These are phyloP conservation scores for Dufourea novaeangliae DNA, from an alignment of 1,140 invertebrate species.

Conservation along the genomic window DNA sequence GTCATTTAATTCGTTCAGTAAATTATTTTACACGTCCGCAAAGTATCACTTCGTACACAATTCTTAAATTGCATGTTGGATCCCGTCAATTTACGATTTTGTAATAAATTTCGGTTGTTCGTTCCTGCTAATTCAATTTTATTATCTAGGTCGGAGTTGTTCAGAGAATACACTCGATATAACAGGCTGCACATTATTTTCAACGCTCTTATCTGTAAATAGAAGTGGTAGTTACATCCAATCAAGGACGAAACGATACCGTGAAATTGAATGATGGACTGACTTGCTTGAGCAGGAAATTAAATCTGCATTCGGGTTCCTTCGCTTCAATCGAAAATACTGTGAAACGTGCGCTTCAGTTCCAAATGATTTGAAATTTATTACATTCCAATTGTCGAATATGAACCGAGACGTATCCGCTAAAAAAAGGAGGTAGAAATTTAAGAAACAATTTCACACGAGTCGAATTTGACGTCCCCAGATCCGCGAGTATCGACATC, in stretches of 20 bases:
- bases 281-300: background rate
- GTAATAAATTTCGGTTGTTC: no score
- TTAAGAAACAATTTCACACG: no score
- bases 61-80: background rate
- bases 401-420: background rate
- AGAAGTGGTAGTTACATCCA: constrained; percentile 48
- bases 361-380: no score
- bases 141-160: background rate
- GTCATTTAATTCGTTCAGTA: background rate
- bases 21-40: background rate
- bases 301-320: background rate
- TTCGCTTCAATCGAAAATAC: no score
- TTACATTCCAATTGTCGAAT: background rate
- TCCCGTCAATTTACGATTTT: no score
- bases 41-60: background rate
- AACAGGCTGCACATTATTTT: constrained; percentile 1
- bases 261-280: constrained; percentile 46
- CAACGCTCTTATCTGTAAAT: constrained; percentile 24
- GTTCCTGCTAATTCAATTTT: background rate
- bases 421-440: background rate
- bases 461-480: background rate
- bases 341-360: no score
- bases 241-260: constrained; percentile 48
- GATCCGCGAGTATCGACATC: background rate
- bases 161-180: background rate